Evolutionary conservation across 2,113 vertebrate species (phyloP).

Genomic region (Rhinolophus ferrumequinum): DNA sequence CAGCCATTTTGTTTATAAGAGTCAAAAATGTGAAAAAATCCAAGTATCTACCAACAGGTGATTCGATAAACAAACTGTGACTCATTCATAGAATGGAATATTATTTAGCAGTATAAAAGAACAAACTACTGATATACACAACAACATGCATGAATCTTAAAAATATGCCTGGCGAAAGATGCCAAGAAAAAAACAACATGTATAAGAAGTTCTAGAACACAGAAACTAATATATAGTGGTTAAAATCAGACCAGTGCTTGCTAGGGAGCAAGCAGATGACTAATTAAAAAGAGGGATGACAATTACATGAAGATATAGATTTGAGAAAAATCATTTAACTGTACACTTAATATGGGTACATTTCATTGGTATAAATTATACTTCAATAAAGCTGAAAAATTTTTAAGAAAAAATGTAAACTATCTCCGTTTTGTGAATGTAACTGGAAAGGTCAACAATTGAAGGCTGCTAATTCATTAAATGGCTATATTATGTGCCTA

Average conservation of each 20-base stretch:
- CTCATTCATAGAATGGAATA: neutral
- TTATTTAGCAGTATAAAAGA: neutral
- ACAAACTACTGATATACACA: neutral
- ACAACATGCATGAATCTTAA: neutral
- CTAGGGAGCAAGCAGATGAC: neutral
- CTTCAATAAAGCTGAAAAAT: neutral
- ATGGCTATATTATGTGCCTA: neutral
- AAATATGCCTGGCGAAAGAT: neutral
- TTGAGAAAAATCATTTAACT: neutral
- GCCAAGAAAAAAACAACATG: neutral
- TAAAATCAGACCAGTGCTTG: neutral
- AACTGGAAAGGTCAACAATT: slow-evolving; percentile 24
- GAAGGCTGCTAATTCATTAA: slow-evolving; percentile 11
- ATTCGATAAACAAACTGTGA: neutral
- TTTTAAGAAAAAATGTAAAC: slow-evolving; percentile 29
- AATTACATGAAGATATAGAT: neutral
- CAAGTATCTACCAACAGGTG: neutral
- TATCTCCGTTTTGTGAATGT: neutral
- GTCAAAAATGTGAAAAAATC: neutral
- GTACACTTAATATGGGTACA: neutral
- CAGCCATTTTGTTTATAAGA: neutral
- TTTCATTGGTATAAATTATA: neutral
- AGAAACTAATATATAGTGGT: neutral
- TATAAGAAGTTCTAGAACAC: neutral
- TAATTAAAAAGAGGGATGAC: neutral